Conservation (phyloP, 2,888 invertebrate genomes). For the Orchesellides sinensis region DNA sequence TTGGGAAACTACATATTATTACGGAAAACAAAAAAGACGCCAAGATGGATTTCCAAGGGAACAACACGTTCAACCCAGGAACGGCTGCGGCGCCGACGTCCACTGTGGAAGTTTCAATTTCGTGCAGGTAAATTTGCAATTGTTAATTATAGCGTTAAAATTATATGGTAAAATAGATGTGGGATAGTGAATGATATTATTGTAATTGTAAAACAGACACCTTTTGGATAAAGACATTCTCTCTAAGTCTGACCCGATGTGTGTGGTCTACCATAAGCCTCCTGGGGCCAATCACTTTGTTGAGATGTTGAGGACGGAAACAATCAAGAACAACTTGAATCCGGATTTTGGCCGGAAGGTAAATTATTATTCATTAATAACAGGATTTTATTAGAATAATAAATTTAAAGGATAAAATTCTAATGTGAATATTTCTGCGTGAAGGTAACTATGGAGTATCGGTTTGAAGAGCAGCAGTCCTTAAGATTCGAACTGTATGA, state of each 20-base stretch:
- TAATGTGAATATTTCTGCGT: constrained; percentile 2
- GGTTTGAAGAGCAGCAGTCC: constrained; percentile 81
- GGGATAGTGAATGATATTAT: too few relatives aligned
- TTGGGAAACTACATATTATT: too few relatives aligned
- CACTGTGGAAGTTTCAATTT: constrained; percentile 74
- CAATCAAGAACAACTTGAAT: constrained; percentile 78
- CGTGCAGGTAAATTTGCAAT: constrained; percentile 68
- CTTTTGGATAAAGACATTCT: constrained; percentile 79
- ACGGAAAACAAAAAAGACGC: too few relatives aligned
- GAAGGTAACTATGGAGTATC: constrained; percentile 76
- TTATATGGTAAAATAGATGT: too few relatives aligned
- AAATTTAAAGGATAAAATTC: not conserved
- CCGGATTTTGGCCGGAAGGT: constrained; percentile 80
- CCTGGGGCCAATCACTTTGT: constrained; percentile 76
- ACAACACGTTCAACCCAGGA: constrained; percentile 63
- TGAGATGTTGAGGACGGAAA: constrained; percentile 78
- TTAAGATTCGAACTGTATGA: constrained; percentile 79
- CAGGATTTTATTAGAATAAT: too few relatives aligned
- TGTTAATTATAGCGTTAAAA: too few relatives aligned
- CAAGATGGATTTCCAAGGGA: too few relatives aligned
- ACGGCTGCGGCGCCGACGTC: constrained; percentile 73
- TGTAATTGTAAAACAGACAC: constrained; percentile 77
- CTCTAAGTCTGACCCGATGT: constrained; percentile 81
- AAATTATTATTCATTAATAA: too few relatives aligned
- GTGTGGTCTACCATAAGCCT: constrained; percentile 77